Percentiles rank a stretch among this genome's conserved stretches.
Evolutionary conservation across 2,888 invertebrate genomes (phyloP).

Genomic region (Polydrusus tereticollis): DNA sequence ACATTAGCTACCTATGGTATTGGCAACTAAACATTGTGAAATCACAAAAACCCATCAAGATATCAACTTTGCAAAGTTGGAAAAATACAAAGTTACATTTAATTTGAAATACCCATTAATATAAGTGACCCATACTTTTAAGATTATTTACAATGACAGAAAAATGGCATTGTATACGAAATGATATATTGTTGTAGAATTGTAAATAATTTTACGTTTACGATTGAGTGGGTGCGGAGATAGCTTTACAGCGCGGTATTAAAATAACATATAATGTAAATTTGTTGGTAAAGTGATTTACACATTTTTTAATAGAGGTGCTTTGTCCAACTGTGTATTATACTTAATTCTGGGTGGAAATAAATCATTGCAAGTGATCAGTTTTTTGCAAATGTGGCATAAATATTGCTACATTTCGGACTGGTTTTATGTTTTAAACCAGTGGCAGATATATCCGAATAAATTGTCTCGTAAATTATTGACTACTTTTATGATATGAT

Average conservation of each 20-base stretch:
- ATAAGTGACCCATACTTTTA: constrained; percentile 21
- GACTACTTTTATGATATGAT: constrained; percentile 21
- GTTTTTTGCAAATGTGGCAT: constrained; percentile 33
- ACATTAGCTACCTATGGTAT: no score
- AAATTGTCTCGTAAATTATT: constrained; percentile 20
- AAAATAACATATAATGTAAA: constrained; percentile 36
- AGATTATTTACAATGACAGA: constrained; percentile 40
- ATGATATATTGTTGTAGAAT: constrained; percentile 36
- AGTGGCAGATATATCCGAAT: constrained; percentile 28
- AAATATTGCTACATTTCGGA: constrained; percentile 23
- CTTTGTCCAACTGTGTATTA: constrained; percentile 33
- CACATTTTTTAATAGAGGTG: constrained; percentile 40
- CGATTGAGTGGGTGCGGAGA: constrained; percentile 19
- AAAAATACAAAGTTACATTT: background rate
- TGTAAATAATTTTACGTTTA: constrained; percentile 23
- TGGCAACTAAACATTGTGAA: no score
- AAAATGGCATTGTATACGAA: constrained; percentile 30
- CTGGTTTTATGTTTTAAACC: constrained; percentile 34
- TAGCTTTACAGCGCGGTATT: constrained; percentile 22
- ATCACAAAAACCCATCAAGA: no score
- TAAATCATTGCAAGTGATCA: constrained; percentile 34
- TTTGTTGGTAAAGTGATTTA: constrained; percentile 42
- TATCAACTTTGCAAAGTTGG: background rate
- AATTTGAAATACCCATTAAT: background rate
- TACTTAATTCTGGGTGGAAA: constrained; percentile 26